A percentile compares a stretch with the other conserved stretches of the same genome.
Evolutionary conservation across 2,888 invertebrate genomes (phyloP).

Genomic region (Agonopterix heracliana): DNA sequence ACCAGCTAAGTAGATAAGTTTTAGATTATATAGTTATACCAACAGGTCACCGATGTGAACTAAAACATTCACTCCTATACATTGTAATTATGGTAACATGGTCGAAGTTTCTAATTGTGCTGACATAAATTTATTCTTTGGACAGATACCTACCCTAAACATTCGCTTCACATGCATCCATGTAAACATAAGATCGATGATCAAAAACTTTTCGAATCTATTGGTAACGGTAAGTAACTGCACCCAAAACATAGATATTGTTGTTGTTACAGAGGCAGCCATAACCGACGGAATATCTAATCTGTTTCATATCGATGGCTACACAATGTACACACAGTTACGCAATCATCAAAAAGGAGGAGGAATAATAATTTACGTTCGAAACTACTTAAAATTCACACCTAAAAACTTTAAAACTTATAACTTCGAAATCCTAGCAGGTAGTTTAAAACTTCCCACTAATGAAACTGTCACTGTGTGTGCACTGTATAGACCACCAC

Average conservation of each 20-base stretch:
- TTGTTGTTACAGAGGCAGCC: neutral
- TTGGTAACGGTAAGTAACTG: constrained; percentile 9
- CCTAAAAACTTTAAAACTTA: neutral
- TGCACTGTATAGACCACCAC: neutral
- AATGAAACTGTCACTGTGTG: neutral
- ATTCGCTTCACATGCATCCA: constrained; percentile 13
- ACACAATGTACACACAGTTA: neutral
- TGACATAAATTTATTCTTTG: constrained; percentile 4
- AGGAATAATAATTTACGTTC: neutral
- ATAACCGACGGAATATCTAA: neutral
- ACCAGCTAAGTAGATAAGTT: neutral
- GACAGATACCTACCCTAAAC: constrained; percentile 4
- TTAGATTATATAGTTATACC: neutral
- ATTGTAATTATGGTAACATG: neutral
- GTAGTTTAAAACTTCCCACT: neutral
- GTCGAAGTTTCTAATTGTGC: neutral
- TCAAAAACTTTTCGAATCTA: constrained; percentile 16
- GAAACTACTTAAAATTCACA: neutral
- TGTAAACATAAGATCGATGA: constrained; percentile 19
- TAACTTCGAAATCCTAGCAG: neutral
- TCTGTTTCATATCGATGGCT: neutral
- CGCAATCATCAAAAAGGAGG: neutral
- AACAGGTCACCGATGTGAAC: too few relatives aligned
- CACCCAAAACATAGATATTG: constrained; percentile 1
- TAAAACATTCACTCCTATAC: neutral